phyloP scores from a whole-genome alignment of 2,113 vertebrate species.

The Fregata magnificens region DNA sequence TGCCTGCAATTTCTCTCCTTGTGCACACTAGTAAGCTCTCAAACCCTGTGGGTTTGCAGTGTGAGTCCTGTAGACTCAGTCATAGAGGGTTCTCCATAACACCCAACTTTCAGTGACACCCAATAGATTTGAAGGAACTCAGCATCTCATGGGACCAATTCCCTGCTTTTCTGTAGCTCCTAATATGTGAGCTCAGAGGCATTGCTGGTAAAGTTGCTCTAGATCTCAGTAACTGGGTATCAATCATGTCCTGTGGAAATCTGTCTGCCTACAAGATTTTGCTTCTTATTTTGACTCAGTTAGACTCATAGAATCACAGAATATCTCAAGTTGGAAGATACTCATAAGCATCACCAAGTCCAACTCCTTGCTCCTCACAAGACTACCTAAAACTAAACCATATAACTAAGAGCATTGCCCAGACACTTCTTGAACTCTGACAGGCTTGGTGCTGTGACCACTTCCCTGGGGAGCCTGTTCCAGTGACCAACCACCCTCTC shows the following conservation, averaged over 20 bases:
- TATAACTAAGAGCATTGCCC: background rate
- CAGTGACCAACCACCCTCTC: background rate
- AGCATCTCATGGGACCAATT: background rate
- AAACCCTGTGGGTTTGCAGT: accelerated
- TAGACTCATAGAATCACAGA: background rate
- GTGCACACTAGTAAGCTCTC: background rate
- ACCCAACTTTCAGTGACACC: background rate
- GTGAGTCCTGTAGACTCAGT: background rate
- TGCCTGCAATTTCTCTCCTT: background rate
- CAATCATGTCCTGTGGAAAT: background rate
- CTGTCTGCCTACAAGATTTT: background rate
- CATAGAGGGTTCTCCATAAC: accelerated
- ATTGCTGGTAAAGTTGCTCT: background rate
- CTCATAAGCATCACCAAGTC: background rate
- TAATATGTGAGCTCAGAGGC: background rate
- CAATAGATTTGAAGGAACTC: background rate
- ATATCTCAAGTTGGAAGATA: background rate
- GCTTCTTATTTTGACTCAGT: background rate
- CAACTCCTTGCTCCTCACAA: background rate
- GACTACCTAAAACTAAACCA: background rate
- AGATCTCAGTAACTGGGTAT: background rate
- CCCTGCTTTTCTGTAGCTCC: background rate
- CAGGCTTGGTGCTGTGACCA: background rate
- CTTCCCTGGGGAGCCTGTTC: background rate
- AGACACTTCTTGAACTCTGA: background rate